A percentile compares a stretch with the other conserved stretches of the same genome.
Evolutionary conservation across 2,113 vertebrate species (phyloP).

Genomic region (Silurus meridionalis): DNA sequence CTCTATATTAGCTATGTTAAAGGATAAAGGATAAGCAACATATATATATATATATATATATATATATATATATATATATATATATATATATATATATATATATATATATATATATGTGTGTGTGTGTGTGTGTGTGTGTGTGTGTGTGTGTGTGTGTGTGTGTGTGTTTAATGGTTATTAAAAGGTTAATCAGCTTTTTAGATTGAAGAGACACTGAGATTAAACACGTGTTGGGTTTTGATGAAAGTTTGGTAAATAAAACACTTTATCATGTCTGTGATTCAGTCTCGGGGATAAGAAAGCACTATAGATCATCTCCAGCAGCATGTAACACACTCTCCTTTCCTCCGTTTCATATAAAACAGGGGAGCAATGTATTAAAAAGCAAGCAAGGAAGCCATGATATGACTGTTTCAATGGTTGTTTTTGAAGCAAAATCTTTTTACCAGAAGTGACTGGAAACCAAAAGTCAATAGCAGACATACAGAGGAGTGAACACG

Average conservation of each 20-base stretch:
- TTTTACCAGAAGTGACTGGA: background rate
- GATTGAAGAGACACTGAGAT: background rate
- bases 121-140: too few relatives aligned
- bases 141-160: background rate
- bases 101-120: too few relatives aligned
- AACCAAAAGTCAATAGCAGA: background rate
- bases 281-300: background rate
- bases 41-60: too few relatives aligned
- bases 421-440: background rate
- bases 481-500: background rate
- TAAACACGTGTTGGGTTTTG: background rate
- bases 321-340: background rate
- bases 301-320: background rate
- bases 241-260: slow-evolving; percentile 1
- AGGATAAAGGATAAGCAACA: background rate
- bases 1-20: background rate
- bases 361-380: background rate
- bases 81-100: too few relatives aligned
- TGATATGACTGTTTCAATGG: background rate
- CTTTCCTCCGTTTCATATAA: background rate
- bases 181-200: background rate
- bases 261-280: background rate
- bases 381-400: background rate
- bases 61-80: too few relatives aligned
- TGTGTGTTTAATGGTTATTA: background rate